These are phyloP conservation scores for Drosophila trapezifrons DNA, from an alignment of 1,140 invertebrate species.

Conservation along the genomic window DNA sequence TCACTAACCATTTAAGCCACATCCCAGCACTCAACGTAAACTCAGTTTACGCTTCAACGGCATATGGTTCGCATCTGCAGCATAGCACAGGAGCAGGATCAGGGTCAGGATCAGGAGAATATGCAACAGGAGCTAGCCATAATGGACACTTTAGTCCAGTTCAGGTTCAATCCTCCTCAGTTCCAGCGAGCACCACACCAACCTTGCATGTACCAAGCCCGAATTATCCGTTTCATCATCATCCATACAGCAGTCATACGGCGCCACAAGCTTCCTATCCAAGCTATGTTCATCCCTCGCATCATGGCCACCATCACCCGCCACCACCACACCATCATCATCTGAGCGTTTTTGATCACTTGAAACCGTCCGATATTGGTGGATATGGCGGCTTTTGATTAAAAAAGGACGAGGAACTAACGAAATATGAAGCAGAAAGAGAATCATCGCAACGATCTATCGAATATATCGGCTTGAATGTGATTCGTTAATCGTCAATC, in stretches of 20 bases:
- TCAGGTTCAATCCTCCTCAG: slow-evolving; percentile 35
- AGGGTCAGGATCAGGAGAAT: slow-evolving; percentile 17
- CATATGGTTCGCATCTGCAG: slow-evolving; percentile 54
- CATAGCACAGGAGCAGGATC: slow-evolving; percentile 28
- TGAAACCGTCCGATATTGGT: slow-evolving; percentile 79
- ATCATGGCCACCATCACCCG: slow-evolving; percentile 63
- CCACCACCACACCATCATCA: slow-evolving; percentile 52
- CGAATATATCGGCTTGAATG: slow-evolving; percentile 28
- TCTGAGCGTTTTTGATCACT: slow-evolving; percentile 76
- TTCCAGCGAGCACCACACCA: slow-evolving; percentile 54
- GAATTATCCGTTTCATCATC: slow-evolving; percentile 73
- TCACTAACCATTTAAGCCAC: slow-evolving; percentile 66
- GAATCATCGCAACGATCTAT: slow-evolving; percentile 16
- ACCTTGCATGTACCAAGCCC: slow-evolving; percentile 78
- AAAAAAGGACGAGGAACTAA: slow-evolving; percentile 4
- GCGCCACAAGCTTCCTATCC: slow-evolving; percentile 61
- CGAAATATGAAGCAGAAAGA: slow-evolving; percentile 1
- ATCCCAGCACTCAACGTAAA: slow-evolving; percentile 60
- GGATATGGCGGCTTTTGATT: slow-evolving; percentile 77
- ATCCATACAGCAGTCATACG: slow-evolving; percentile 47
- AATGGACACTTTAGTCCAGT: slow-evolving; percentile 27
- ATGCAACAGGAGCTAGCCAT: slow-evolving; percentile 9
- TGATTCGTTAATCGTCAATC: slow-evolving; percentile 1
- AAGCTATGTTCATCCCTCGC: slow-evolving; percentile 44
- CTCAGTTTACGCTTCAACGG: slow-evolving; percentile 56